Base-by-base conservation (phyloP, 2,888 invertebrate species). In the Hydriomena furcata region DNA sequence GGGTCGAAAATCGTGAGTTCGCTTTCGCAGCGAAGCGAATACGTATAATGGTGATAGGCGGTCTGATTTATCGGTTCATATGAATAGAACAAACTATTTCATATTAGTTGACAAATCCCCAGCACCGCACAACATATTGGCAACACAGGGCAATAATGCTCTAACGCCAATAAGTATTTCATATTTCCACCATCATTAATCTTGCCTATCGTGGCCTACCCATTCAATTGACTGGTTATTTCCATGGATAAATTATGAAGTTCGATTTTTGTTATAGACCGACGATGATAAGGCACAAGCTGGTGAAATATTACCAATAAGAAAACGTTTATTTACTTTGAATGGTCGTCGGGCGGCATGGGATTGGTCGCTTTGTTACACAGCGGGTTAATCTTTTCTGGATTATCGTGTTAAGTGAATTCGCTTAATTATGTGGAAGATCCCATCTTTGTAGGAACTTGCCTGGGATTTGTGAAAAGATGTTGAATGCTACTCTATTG, bases 211-310 rank as follows among this genome's bases (percentile, higher is more conserved):
- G 70, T 57, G 63, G 67, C 60, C 68, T 63, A 68, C 65, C 73
- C 69, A 75, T 75, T 74, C 73, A 78, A 76, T 77, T 72, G 74
- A 63, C 67, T 73, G 73, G 69, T 73, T 73, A 73, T 76, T 73
- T 70, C 66, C 66, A 71, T 68, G 65, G 65, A 61, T 73, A 65
- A 68, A 68, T 75, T 73, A 73, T 73, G 66, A 71, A 71, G 61
- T 71, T 68, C 57, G 56, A 66, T 64, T 68, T 66, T 60, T 63
- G 61, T 66, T n/a, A 63, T 65, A 55, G 49, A 58, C 48, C 37
- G 37, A 40, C 52, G 59, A 65, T 65, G 62, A 67, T 66, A 63
- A 63, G 50, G 60, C 63, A 57, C 58, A 60, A 55, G 51, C 55
- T 60, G 55, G 51, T 49, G 43, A 51, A 40, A 51, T 60, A 57